Conservation (phyloP, 2,888 invertebrate genomes). For the Shargacucullia verbasci region DNA sequence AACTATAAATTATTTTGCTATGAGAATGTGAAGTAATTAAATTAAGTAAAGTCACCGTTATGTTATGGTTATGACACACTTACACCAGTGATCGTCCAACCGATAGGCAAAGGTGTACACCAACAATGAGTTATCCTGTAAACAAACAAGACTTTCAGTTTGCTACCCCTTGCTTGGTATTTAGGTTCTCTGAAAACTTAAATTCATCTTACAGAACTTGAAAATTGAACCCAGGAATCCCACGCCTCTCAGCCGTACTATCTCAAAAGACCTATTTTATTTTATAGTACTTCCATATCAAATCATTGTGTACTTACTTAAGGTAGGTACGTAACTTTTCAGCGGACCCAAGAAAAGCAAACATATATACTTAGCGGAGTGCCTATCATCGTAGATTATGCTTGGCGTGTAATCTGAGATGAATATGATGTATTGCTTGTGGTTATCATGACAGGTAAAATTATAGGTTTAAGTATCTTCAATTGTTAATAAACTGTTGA, state of each 20-base stretch:
- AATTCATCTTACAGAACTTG: too few relatives aligned
- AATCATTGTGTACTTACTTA: neutral
- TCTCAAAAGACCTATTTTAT: too few relatives aligned
- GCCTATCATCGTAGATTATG: slow-evolving; percentile 32
- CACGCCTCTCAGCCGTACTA: too few relatives aligned
- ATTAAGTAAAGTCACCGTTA: slow-evolving; percentile 3
- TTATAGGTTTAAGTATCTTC: slow-evolving; percentile 28
- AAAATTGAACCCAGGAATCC: too few relatives aligned
- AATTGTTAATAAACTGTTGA: slow-evolving; percentile 21
- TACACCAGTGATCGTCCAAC: neutral
- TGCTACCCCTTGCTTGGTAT: too few relatives aligned
- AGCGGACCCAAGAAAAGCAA: slow-evolving; percentile 15
- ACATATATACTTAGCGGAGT: slow-evolving; percentile 7
- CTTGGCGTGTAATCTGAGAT: slow-evolving; percentile 12
- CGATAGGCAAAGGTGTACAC: neutral
- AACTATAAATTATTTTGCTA: slow-evolving; percentile 10
- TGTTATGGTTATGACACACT: neutral
- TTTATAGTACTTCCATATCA: too few relatives aligned
- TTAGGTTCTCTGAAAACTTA: too few relatives aligned
- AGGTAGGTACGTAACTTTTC: slow-evolving; percentile 1
- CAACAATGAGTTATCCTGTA: neutral
- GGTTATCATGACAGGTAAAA: slow-evolving; percentile 35
- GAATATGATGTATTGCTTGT: slow-evolving; percentile 16
- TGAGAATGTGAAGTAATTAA: slow-evolving; percentile 23
- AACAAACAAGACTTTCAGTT: too few relatives aligned